Percentiles rank a stretch among this genome's conserved stretches.
These are phyloP conservation scores for Dendropsophus ebraccatus DNA, from an alignment of 2,113 vertebrate species.

Conservation along the genomic window DNA sequence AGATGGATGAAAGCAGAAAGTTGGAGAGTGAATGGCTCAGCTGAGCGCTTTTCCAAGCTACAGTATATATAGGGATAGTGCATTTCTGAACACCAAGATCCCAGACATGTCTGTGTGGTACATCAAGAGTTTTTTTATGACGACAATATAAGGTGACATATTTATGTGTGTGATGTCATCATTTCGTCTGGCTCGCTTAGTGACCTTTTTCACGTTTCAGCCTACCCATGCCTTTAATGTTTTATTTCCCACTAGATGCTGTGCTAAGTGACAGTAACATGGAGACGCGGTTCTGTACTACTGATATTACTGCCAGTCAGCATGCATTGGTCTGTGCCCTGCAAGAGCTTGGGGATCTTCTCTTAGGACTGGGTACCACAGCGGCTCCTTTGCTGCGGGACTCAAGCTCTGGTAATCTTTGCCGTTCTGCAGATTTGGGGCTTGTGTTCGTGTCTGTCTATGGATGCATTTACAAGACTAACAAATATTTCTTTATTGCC, in stretches of 20 bases:
- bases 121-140: too few relatives aligned
- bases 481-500: slow-evolving; percentile 32
- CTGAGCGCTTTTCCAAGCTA: too few relatives aligned
- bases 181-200: background rate
- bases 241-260: slow-evolving; percentile 71
- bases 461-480: background rate
- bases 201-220: background rate
- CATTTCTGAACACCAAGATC: too few relatives aligned
- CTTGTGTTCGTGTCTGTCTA: background rate
- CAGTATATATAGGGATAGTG: too few relatives aligned
- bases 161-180: background rate
- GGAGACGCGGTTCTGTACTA: slow-evolving; percentile 74
- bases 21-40: too few relatives aligned
- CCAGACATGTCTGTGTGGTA: too few relatives aligned
- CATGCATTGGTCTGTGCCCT: slow-evolving; percentile 86
- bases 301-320: slow-evolving; percentile 78
- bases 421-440: background rate
- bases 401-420: slow-evolving; percentile 77
- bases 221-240: background rate
- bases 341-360: slow-evolving; percentile 87
- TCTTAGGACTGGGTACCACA: slow-evolving; percentile 81
- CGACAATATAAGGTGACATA: too few relatives aligned
- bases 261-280: slow-evolving; percentile 78
- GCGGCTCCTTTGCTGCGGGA: slow-evolving; percentile 86
- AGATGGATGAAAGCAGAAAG: too few relatives aligned